Conservation (phyloP, 2,888 invertebrate species). For the Congeria kusceri region DNA sequence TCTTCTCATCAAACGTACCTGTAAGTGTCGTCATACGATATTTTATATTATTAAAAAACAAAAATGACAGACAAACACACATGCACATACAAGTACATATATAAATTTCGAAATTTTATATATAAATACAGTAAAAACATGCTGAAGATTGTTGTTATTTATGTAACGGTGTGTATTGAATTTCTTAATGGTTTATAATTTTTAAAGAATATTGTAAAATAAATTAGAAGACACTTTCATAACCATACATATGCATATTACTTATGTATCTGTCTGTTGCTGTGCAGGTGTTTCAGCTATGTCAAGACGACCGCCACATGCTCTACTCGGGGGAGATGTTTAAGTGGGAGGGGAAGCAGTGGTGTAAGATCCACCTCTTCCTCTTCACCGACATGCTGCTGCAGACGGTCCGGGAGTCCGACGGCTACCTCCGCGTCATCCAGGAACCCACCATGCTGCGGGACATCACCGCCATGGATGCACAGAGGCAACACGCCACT, state of each 20-base stretch:
- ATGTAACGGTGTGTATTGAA: background rate
- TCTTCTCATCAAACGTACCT: conserved; percentile 78
- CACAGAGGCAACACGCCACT: conserved; percentile 75
- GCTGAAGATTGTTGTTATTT: too few relatives aligned
- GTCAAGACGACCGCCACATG: conserved; percentile 80
- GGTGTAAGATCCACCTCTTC: conserved; percentile 78
- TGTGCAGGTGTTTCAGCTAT: conserved; percentile 79
- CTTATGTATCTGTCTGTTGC: too few relatives aligned
- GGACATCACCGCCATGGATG: conserved; percentile 75
- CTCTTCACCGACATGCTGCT: conserved; percentile 81
- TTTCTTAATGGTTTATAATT: background rate
- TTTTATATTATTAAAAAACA: too few relatives aligned
- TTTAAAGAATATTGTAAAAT: too few relatives aligned
- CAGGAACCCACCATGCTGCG: conserved; percentile 76
- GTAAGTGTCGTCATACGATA: conserved; percentile 75
- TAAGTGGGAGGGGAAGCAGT: conserved; percentile 74
- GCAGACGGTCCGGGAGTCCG: conserved; percentile 71
- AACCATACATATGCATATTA: too few relatives aligned
- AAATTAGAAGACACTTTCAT: too few relatives aligned
- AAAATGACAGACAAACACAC: too few relatives aligned
- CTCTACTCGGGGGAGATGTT: conserved; percentile 81
- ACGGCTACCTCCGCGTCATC: conserved; percentile 74
- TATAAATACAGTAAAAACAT: too few relatives aligned
- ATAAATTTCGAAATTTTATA: too few relatives aligned
- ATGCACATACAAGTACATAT: too few relatives aligned